Conservation (phyloP, 1,140 invertebrate species). For the Drosophila kohkoa region DNA sequence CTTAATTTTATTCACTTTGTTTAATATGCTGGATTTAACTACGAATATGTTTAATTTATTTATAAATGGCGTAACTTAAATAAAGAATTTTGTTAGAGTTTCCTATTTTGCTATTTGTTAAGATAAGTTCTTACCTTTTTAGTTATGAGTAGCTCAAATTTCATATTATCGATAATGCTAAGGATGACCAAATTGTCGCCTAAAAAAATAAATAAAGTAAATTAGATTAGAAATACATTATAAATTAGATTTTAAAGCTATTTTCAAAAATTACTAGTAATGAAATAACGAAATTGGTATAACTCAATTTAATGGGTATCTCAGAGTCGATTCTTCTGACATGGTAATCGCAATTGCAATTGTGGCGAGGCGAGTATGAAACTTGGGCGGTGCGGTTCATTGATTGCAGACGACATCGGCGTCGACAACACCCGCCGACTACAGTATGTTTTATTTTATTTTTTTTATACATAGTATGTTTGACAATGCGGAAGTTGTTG, state of each 20-base stretch:
- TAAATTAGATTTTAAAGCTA: not conserved
- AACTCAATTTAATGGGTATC: constrained; percentile 18
- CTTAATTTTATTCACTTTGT: too few species aligned
- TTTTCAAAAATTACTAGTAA: too few species aligned
- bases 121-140: constrained; percentile 24
- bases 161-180: constrained; percentile 12
- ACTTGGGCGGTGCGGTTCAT: constrained; percentile 63
- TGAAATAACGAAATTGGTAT: too few species aligned
- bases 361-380: constrained; percentile 27
- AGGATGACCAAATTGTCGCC: constrained; percentile 14
- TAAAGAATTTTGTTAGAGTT: too few species aligned
- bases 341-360: constrained; percentile 35
- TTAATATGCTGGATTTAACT: too few species aligned
- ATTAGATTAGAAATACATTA: not conserved
- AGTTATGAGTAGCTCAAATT: constrained; percentile 9
- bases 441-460: constrained; percentile 37
- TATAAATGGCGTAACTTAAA: too few species aligned
- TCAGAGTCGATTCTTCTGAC: not conserved
- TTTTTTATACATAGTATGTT: constrained; percentile 49
- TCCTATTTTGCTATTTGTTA: not conserved
- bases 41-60: too few species aligned
- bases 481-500: constrained; percentile 80
- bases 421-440: constrained; percentile 31
- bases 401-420: constrained; percentile 64
- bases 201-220: constrained; percentile 16